Evolutionary conservation across 92 coral and sea anemone species (phyloP).

Genomic region (Montipora capitata): DNA sequence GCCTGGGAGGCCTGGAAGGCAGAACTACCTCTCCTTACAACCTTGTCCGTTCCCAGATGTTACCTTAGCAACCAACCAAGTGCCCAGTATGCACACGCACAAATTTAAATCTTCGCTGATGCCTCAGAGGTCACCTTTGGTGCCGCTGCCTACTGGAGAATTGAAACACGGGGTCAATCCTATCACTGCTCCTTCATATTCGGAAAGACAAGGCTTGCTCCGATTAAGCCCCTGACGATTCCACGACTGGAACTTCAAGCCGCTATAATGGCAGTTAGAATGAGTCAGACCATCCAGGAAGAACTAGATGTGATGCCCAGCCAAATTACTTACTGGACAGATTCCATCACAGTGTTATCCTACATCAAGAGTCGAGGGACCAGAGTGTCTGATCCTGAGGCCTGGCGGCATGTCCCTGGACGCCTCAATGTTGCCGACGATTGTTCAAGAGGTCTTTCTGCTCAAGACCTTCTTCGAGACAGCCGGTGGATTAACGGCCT

Average conservation of each 20-base stretch:
- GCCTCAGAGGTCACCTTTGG: conserved; percentile 66
- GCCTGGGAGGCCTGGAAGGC: conserved; percentile 65
- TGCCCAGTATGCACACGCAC: conserved; percentile 6
- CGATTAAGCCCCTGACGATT: conserved; percentile 65
- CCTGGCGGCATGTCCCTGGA: conserved; percentile 49
- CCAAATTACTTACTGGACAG: conserved; percentile 57
- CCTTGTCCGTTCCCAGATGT: too few relatives aligned
- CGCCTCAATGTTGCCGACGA: conserved; percentile 47
- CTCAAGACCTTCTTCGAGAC: conserved; percentile 19
- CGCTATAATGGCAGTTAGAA: conserved; percentile 64
- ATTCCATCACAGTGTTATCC: conserved; percentile 43
- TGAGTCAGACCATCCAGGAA: conserved; percentile 46
- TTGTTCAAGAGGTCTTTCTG: conserved; percentile 28
- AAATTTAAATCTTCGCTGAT: conserved; percentile 70
- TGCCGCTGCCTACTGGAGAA: conserved; percentile 57
- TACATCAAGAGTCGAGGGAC: conserved; percentile 21
- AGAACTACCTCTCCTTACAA: conserved; percentile 50
- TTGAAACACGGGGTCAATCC: conserved; percentile 18
- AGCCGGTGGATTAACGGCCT: conserved; percentile 32
- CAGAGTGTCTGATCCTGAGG: conserved; percentile 7
- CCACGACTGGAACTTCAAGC: conserved; percentile 73
- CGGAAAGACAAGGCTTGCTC: conserved; percentile 62
- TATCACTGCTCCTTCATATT: conserved; percentile 46
- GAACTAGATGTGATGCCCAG: conserved; percentile 33
- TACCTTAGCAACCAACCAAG: neutral